Conservation (phyloP, 2,113 vertebrate genomes). For the Phoxinus phoxinus region DNA sequence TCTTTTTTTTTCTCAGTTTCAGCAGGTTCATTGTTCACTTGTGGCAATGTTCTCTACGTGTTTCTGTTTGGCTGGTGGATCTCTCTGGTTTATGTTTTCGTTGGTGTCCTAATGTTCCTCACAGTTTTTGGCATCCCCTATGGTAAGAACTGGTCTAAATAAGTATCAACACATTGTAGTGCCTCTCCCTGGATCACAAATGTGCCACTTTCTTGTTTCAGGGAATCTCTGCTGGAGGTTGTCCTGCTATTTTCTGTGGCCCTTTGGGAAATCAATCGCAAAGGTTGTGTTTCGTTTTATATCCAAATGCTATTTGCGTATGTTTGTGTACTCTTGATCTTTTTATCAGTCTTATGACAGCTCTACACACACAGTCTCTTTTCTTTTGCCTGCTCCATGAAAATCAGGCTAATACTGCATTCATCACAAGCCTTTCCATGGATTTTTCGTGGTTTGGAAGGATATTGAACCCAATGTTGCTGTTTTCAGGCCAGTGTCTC, state of each 20-base stretch:
- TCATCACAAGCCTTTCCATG: background rate
- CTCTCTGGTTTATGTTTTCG: constrained; percentile 75
- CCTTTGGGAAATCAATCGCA: constrained; percentile 82
- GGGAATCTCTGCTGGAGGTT: constrained; percentile 79
- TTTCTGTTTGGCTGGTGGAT: constrained; percentile 90
- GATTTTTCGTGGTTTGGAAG: background rate
- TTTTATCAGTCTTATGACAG: background rate
- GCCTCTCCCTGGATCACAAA: background rate
- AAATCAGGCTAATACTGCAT: background rate
- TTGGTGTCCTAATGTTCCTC: constrained; percentile 80
- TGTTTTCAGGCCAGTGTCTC: constrained; percentile 39
- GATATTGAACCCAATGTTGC: background rate
- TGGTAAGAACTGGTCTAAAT: constrained; percentile 72
- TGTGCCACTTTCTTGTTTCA: constrained; percentile 39
- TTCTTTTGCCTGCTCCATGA: background rate
- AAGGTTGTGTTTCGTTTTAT: constrained; percentile 62
- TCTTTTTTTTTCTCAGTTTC: constrained; percentile 15
- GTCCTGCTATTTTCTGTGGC: constrained; percentile 84
- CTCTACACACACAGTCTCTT: background rate
- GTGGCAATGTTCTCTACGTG: constrained; percentile 82
- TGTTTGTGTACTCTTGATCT: background rate
- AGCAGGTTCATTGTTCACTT: constrained; percentile 77
- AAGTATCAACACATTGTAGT: background rate
- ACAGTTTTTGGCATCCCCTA: constrained; percentile 78
- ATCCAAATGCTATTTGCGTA: background rate